Percentiles rank a stretch among this genome's conserved stretches.
Evolutionary conservation across 2,113 vertebrate species (phyloP).

Genomic region (Platanista minor): DNA sequence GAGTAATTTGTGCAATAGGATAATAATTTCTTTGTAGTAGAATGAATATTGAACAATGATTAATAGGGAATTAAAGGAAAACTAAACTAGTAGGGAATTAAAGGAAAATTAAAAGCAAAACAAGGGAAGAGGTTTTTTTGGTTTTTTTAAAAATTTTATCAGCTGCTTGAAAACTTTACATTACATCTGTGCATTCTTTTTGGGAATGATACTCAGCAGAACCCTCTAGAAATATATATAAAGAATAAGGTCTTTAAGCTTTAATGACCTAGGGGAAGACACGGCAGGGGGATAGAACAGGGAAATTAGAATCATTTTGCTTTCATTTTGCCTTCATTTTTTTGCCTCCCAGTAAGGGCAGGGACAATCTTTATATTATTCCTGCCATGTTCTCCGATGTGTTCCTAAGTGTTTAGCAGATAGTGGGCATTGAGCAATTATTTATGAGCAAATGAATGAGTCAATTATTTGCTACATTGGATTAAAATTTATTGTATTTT

Average conservation of each 20-base stretch:
- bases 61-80: not conserved
- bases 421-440: not conserved
- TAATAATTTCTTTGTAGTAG: slow-evolving; percentile 61
- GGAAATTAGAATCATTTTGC: not conserved
- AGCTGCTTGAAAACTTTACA: not conserved
- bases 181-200: not conserved
- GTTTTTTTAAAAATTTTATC: not conserved
- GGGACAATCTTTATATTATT: not conserved
- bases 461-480: not conserved
- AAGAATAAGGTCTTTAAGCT: not conserved
- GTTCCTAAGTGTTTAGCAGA: not conserved
- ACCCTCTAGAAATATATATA: not conserved
- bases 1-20: slow-evolving; percentile 56
- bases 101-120: slow-evolving; percentile 22
- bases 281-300: not conserved
- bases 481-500: not conserved
- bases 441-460: not conserved
- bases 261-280: not conserved
- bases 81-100: not conserved
- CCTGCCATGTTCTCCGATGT: rapidly evolving
- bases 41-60: slow-evolving; percentile 55
- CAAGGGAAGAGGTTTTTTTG: not conserved
- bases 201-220: not conserved
- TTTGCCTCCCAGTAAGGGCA: not conserved
- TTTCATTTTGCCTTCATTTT: not conserved